Conservation (phyloP, 1,140 invertebrate genomes). For the Euura lappo region DNA sequence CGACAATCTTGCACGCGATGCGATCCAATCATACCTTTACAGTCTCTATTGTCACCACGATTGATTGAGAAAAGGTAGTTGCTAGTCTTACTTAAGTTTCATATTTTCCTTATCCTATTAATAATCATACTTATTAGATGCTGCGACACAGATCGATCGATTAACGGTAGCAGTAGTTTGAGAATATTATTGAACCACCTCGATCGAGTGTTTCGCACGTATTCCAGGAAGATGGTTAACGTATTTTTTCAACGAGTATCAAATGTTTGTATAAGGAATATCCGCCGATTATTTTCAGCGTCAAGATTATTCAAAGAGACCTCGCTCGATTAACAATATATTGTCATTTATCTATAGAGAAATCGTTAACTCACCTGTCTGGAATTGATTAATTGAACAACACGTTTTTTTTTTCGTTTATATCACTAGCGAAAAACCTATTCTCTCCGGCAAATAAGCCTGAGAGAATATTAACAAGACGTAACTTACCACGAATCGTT, state of each 20-base stretch:
- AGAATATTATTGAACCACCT: background rate
- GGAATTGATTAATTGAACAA: slow-evolving; percentile 3
- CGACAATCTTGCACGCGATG: background rate
- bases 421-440: background rate
- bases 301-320: background rate
- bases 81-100: slow-evolving; percentile 28
- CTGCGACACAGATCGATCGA: background rate
- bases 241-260: background rate
- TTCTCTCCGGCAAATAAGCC: background rate
- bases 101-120: background rate
- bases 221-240: background rate
- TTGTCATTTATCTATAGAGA: background rate
- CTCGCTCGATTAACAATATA: background rate
- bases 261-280: background rate
- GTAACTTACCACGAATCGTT: background rate
- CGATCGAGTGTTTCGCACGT: background rate
- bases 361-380: background rate
- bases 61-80: slow-evolving; percentile 45
- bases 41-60: slow-evolving; percentile 52
- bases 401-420: background rate
- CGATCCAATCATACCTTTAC: slow-evolving; percentile 33
- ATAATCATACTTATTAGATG: slow-evolving; percentile 11
- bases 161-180: background rate
- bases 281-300: background rate
- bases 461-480: background rate